Percentiles rank a stretch among this genome's conserved stretches.
phyloP scores from a whole-genome alignment of 1,140 invertebrate genomes.

The Bombyx mandarina region DNA sequence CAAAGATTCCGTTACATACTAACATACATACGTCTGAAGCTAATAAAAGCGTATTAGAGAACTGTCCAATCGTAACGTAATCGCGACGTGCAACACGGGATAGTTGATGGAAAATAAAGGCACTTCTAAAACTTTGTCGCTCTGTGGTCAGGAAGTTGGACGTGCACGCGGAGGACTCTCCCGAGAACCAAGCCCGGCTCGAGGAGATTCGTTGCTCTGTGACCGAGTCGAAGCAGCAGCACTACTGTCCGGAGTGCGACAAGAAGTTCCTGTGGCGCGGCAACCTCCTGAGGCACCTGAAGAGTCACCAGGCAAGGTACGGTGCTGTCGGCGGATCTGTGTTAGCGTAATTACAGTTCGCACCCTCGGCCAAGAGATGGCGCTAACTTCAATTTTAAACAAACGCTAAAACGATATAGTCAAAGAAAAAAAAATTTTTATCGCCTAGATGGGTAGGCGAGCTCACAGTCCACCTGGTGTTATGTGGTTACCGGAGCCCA shows the following conservation, averaged over 20 bases:
- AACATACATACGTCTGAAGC: too few species aligned
- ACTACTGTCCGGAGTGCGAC: conserved; percentile 38
- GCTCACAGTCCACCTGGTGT: too few species aligned
- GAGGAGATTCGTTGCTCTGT: conserved; percentile 18
- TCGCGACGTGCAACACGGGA: too few species aligned
- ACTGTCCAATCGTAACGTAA: too few species aligned
- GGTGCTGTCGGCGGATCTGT: background rate
- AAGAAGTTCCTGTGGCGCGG: conserved; percentile 45
- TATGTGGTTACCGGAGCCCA: too few species aligned
- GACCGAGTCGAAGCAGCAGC: conserved; percentile 15
- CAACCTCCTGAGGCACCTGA: conserved; percentile 39
- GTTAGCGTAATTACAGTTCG: background rate
- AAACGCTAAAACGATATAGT: background rate
- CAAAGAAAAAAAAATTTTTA: too few species aligned
- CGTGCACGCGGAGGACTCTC: conserved; percentile 15
- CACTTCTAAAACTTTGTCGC: too few species aligned
- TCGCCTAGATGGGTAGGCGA: too few species aligned
- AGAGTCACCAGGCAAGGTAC: conserved; percentile 44
- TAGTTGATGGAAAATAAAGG: too few species aligned
- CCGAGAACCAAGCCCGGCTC: conserved; percentile 14
- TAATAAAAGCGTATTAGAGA: too few species aligned
- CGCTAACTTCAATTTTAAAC: background rate
- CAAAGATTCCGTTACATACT: too few species aligned
- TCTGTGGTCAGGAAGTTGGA: conserved; percentile 29
- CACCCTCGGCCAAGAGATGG: background rate